Conservation (phyloP, 2,113 vertebrate genomes). For the Noturus placidus region DNA sequence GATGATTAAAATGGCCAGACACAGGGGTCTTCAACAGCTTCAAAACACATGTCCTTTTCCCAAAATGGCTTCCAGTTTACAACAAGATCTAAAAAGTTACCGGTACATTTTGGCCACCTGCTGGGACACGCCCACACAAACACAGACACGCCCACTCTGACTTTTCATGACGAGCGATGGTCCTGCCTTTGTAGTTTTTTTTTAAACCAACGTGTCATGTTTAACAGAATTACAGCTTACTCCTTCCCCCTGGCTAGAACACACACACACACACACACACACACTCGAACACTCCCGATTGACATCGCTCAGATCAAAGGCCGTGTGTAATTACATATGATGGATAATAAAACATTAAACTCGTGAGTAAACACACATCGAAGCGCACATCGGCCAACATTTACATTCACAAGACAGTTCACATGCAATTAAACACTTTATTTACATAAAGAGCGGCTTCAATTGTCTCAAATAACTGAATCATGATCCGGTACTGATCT, state of each 20-base stretch:
- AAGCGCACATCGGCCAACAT: background rate
- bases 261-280: background rate
- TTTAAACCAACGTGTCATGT: background rate
- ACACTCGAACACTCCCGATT: background rate
- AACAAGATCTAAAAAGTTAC: background rate
- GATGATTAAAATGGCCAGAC: background rate
- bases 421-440: background rate
- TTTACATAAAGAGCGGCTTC: constrained; percentile 15
- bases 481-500: background rate
- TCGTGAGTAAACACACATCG: constrained; percentile 24
- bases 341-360: constrained; percentile 15
- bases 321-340: constrained; percentile 22
- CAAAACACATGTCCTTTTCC: no score
- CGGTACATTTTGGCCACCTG: background rate
- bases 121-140: background rate
- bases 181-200: background rate
- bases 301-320: constrained; percentile 10
- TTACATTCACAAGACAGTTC: constrained; percentile 12
- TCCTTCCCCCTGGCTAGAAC: constrained; percentile 19
- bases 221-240: constrained; percentile 17
- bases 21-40: background rate
- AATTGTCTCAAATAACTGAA: background rate
- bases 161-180: no score
- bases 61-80: background rate
- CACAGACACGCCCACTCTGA: background rate